Percentiles rank a stretch among this genome's conserved stretches.
These are phyloP conservation scores for Pseudolaguvia tuberculata DNA, from an alignment of 2,113 vertebrate species.

Conservation along the genomic window DNA sequence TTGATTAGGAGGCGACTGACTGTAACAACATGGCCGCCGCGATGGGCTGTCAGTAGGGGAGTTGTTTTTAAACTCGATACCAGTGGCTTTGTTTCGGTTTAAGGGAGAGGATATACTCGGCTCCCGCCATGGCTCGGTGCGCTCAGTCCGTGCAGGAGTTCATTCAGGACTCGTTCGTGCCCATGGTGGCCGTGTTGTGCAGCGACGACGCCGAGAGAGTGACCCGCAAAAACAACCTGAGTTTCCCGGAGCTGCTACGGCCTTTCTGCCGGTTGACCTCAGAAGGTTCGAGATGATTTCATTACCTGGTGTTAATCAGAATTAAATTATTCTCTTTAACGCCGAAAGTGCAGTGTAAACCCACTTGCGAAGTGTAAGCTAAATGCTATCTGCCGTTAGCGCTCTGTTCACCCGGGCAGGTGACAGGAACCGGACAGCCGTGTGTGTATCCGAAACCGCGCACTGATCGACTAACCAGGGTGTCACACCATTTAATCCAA, in stretches of 20 bases:
- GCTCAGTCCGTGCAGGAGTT: constrained; percentile 95
- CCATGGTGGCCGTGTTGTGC: constrained; percentile 90
- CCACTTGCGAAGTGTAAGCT: background rate
- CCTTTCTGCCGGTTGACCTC: constrained; percentile 94
- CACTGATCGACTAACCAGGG: background rate
- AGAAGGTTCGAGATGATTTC: constrained; percentile 77
- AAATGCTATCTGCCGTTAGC: background rate
- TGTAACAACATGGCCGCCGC: constrained; percentile 62
- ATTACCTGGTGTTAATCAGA: background rate
- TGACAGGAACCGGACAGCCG: constrained; percentile 42
- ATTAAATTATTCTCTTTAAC: background rate
- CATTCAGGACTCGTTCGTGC: constrained; percentile 93
- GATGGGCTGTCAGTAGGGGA: constrained; percentile 49
- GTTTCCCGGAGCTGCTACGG: constrained; percentile 87
- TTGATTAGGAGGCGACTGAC: constrained; percentile 49
- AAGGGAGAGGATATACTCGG: constrained; percentile 23
- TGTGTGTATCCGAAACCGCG: background rate
- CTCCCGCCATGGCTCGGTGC: constrained; percentile 83
- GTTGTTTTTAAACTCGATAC: constrained; percentile 50
- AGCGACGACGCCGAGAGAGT: constrained; percentile 88
- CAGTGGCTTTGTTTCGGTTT: constrained; percentile 15
- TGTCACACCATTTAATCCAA: background rate
- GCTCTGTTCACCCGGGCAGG: background rate
- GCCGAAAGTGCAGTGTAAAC: background rate
- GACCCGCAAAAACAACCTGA: constrained; percentile 86